These are phyloP conservation scores for Trissoscelio sp. DNA, from an alignment of 2,888 invertebrate species.

Conservation along the genomic window DNA sequence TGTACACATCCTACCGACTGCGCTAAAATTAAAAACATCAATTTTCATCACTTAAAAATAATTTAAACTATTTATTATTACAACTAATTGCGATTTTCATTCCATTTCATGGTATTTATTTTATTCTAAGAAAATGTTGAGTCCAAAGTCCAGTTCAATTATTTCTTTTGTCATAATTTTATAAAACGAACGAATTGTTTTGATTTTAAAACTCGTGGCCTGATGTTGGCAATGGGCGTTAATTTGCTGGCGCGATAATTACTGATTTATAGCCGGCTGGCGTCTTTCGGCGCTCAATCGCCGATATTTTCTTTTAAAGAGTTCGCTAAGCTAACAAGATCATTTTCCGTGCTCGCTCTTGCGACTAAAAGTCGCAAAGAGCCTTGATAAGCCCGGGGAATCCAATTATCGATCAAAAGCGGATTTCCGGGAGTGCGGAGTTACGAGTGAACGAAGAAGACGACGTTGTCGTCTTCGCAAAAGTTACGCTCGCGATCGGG, in stretches of 20 bases:
- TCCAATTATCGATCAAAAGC: conserved; percentile 68
- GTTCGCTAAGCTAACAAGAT: conserved; percentile 51
- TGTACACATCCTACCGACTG: no score
- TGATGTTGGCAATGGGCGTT: background rate
- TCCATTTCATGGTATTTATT: no score
- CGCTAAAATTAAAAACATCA: no score
- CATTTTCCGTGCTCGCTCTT: conserved; percentile 51
- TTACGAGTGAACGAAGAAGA: conserved; percentile 15
- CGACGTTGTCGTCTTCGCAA: conserved; percentile 22
- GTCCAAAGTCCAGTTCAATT: no score
- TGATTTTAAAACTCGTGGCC: no score
- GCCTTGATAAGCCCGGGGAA: conserved; percentile 49
- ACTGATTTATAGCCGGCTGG: conserved; percentile 33
- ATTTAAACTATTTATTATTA: no score
- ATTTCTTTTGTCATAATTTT: no score
- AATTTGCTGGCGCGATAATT: conserved; percentile 39
- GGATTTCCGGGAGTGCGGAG: conserved; percentile 58
- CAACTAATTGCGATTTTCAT: no score
- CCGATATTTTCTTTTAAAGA: conserved; percentile 48
- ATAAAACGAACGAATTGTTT: no score
- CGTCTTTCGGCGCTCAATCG: conserved; percentile 43
- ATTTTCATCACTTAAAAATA: no score
- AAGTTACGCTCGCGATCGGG: conserved; percentile 9
- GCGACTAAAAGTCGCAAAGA: conserved; percentile 54
- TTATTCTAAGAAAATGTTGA: no score